Percentiles rank a stretch among this genome's conserved stretches.
These are phyloP conservation scores for Mayetiola destructor DNA, from an alignment of 2,888 invertebrate species.

Conservation along the genomic window DNA sequence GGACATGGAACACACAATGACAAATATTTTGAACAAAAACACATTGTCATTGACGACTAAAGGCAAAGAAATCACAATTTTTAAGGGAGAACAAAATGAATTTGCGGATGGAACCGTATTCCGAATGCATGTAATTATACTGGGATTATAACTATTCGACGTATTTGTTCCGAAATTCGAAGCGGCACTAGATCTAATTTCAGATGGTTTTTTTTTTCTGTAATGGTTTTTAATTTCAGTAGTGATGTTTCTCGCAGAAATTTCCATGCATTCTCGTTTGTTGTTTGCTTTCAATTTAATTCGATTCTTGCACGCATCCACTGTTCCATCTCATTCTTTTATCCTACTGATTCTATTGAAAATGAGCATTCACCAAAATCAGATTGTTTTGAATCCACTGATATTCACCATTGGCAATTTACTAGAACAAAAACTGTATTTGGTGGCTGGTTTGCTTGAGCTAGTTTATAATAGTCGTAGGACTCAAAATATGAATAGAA, in stretches of 20 bases:
- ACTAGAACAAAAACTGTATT: no score
- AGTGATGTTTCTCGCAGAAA: no score
- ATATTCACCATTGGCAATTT: no score
- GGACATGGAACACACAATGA: not conserved
- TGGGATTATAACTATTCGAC: not conserved
- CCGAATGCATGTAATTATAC: not conserved
- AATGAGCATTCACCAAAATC: not conserved
- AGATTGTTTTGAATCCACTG: no score
- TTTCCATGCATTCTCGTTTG: not conserved
- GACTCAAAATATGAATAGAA: no score
- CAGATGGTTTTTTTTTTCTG: not conserved
- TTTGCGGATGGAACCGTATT: not conserved
- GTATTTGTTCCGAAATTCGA: no score
- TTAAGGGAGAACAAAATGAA: not conserved
- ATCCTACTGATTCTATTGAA: not conserved
- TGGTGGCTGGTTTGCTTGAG: no score
- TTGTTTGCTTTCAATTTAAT: not conserved
- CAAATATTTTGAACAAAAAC: not conserved
- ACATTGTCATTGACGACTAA: not conserved
- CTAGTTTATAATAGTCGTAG: no score
- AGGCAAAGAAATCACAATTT: not conserved
- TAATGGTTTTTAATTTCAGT: no score
- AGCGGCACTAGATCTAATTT: conserved; percentile 4
- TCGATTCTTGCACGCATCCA: no score
- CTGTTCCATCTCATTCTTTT: no score